A percentile compares a stretch with the other conserved stretches of the same genome.
These are phyloP conservation scores for Micronisus gabar DNA, from an alignment of 2,113 vertebrate genomes.

Conservation along the genomic window DNA sequence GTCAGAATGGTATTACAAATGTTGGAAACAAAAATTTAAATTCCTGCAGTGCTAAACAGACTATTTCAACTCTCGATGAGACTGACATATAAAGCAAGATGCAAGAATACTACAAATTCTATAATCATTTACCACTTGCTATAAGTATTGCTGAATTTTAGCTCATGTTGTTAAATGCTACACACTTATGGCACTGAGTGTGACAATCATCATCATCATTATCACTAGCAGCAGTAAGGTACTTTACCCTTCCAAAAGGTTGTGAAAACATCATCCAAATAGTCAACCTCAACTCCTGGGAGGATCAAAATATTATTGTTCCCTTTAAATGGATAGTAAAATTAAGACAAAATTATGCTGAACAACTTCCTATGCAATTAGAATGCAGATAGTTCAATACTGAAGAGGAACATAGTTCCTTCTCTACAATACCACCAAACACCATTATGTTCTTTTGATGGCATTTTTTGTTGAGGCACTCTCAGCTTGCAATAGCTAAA, in stretches of 20 bases:
- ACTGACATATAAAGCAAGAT: not conserved
- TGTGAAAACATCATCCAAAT: not conserved
- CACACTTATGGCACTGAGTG: not conserved
- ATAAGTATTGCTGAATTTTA: not conserved
- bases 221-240: not conserved
- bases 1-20: not conserved
- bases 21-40: not conserved
- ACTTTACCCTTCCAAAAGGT: not conserved
- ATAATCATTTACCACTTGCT: not conserved
- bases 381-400: not conserved
- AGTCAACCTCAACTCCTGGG: not conserved
- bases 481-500: not conserved
- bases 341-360: not conserved
- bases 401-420: not conserved
- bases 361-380: not conserved
- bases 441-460: not conserved
- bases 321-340: not conserved
- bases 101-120: not conserved
- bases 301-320: not conserved
- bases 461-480: not conserved
- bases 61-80: not conserved
- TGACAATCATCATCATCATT: not conserved
- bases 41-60: not conserved
- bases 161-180: not conserved
- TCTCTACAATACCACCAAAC: not conserved